A percentile compares a stretch with the other conserved stretches of the same genome.
These are phyloP conservation scores for Amblyjoppa proteus DNA, from an alignment of 2,888 invertebrate genomes.

Conservation along the genomic window DNA sequence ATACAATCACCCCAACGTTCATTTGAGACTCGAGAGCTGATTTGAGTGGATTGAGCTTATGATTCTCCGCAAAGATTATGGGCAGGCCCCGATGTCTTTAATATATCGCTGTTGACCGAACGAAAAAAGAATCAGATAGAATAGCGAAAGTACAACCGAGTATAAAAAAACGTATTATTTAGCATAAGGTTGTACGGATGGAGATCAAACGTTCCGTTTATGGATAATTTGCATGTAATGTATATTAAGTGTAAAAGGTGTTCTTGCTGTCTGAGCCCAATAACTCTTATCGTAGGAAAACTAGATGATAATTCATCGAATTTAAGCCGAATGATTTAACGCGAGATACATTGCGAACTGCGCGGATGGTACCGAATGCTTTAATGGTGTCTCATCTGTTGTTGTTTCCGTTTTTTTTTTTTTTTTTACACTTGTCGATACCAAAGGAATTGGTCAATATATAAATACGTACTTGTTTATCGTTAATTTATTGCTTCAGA, in stretches of 20 bases:
- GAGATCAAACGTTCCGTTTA: constrained; percentile 61
- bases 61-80: constrained; percentile 54
- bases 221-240: constrained; percentile 63
- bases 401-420: constrained; percentile 19
- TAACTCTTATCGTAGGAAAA: constrained; percentile 54
- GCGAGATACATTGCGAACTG: constrained; percentile 60
- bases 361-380: neutral
- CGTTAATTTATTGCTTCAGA: constrained; percentile 51
- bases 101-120: constrained; percentile 72
- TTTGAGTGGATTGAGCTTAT: constrained; percentile 38
- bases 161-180: constrained; percentile 50
- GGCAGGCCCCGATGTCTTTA: constrained; percentile 69
- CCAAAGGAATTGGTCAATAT: constrained; percentile 34
- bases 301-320: constrained; percentile 43
- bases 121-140: constrained; percentile 53
- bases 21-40: constrained; percentile 1
- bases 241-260: constrained; percentile 64
- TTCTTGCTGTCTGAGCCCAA: constrained; percentile 70
- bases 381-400: neutral
- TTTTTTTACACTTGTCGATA: constrained; percentile 25
- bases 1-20: neutral
- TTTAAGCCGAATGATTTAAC: constrained; percentile 41
- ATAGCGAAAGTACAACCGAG: constrained; percentile 54
- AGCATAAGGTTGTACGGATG: constrained; percentile 53
- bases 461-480: constrained; percentile 42